Conservation (phyloP, 2,888 invertebrate species). For the Lagria hirta region DNA sequence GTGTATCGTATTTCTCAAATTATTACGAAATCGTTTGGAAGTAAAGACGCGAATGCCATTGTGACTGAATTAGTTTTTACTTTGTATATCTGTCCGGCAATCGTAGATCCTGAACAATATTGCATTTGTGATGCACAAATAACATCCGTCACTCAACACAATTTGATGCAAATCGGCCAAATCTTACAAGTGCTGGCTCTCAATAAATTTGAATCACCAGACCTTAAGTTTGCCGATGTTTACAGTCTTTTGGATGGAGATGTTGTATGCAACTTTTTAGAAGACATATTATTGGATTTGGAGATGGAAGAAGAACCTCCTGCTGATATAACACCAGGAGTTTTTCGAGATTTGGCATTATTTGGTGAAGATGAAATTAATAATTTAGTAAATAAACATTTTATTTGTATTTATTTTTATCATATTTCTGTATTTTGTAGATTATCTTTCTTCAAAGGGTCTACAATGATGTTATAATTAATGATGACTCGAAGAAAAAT, state of each 20-base stretch:
- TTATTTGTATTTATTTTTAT: too few relatives aligned
- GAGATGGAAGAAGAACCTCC: conserved; percentile 53
- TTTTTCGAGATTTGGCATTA: conserved; percentile 65
- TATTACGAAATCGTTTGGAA: conserved; percentile 62
- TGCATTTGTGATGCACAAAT: conserved; percentile 93
- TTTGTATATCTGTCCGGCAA: conserved; percentile 93
- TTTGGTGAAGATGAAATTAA: conserved; percentile 69
- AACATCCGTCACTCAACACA: conserved; percentile 87
- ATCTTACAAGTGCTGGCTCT: conserved; percentile 90
- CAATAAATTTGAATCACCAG: conserved; percentile 77
- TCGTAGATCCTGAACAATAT: conserved; percentile 93
- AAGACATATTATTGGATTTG: conserved; percentile 59
- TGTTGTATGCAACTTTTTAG: conserved; percentile 76
- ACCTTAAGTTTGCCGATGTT: conserved; percentile 71
- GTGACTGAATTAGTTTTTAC: conserved; percentile 93
- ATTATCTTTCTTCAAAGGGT: conserved; percentile 58
- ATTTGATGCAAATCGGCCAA: conserved; percentile 87
- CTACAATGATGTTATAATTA: conserved; percentile 32
- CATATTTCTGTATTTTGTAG: conserved; percentile 29
- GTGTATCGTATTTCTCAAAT: conserved; percentile 80
- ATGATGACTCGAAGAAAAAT: conserved; percentile 36
- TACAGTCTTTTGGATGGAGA: conserved; percentile 80
- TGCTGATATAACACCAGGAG: conserved; percentile 54
- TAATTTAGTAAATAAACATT: conserved; percentile 61
- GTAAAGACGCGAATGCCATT: conserved; percentile 64